These are phyloP conservation scores for Cheilosia vernalis DNA, from an alignment of 2,888 invertebrate genomes.

Conservation along the genomic window DNA sequence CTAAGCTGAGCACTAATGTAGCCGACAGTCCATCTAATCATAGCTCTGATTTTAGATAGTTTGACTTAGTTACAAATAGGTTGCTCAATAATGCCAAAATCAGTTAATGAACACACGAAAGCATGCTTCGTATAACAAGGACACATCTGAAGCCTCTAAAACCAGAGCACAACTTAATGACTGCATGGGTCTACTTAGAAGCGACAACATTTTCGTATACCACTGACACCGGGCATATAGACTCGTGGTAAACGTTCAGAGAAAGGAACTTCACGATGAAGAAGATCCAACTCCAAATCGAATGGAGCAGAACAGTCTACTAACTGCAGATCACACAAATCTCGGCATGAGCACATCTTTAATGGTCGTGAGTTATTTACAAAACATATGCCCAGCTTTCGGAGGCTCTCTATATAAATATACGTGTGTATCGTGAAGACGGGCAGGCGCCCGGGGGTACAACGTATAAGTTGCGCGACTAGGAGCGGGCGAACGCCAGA, in stretches of 20 bases:
- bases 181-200: conserved; percentile 23
- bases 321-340: conserved; percentile 65
- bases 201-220: conserved; percentile 40
- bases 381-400: conserved; percentile 73
- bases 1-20: too few relatives aligned
- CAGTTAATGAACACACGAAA: conserved; percentile 66
- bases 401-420: conserved; percentile 6
- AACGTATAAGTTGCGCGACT: conserved; percentile 49
- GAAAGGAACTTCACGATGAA: conserved; percentile 75
- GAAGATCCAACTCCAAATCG: conserved; percentile 63
- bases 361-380: conserved; percentile 75
- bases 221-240: conserved; percentile 15
- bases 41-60: conserved; percentile 1
- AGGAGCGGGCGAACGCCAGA: conserved; percentile 57
- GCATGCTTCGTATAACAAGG: conserved; percentile 36
- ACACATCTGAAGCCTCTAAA: conserved; percentile 18
- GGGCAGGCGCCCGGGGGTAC: conserved; percentile 40
- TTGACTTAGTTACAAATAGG: conserved; percentile 18
- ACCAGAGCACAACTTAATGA: conserved; percentile 71
- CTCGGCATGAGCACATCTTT: conserved; percentile 72
- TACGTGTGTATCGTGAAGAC: conserved; percentile 56
- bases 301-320: conserved; percentile 58
- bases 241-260: conserved; percentile 18
- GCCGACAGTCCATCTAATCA: background rate
- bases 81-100: conserved; percentile 46